Percentiles rank a stretch among this genome's conserved stretches.
phyloP scores from a whole-genome alignment of 1,140 invertebrate genomes.

The Penaeus vannamei region DNA sequence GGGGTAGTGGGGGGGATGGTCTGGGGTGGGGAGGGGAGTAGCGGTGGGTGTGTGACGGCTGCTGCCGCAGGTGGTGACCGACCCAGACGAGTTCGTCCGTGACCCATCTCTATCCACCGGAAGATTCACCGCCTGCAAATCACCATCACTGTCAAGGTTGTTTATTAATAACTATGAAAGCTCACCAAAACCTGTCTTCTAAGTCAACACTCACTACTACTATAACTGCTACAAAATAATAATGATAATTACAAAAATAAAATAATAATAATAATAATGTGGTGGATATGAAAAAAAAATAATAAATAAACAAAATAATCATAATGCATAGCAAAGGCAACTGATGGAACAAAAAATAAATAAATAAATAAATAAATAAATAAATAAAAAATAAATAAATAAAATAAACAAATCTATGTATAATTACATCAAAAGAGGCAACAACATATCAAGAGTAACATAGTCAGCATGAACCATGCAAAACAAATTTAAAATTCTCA shows the following conservation, averaged over 20 bases:
- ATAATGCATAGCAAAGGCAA: background rate
- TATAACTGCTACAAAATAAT: too few species aligned
- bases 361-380: background rate
- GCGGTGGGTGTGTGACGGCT: slow-evolving; percentile 65
- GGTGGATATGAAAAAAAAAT: slow-evolving; percentile 32
- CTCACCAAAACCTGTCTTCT: background rate
- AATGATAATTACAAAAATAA: too few species aligned
- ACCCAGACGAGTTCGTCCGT: slow-evolving; percentile 77
- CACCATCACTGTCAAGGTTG: slow-evolving; percentile 54
- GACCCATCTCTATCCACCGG: slow-evolving; percentile 82
- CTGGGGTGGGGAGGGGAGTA: slow-evolving; percentile 56
- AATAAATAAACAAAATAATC: background rate
- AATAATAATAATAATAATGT: too few species aligned
- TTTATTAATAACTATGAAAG: background rate
- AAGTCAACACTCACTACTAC: background rate
- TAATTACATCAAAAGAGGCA: too few species aligned
- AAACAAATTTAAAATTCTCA: too few species aligned
- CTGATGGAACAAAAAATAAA: slow-evolving; percentile 10
- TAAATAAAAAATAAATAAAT: background rate
- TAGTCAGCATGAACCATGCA: too few species aligned
- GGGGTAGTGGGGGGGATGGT: slow-evolving; percentile 48
- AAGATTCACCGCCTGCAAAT: slow-evolving; percentile 82
- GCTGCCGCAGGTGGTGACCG: slow-evolving; percentile 73
- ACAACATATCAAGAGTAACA: too few species aligned
- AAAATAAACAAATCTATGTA: too few species aligned